phyloP scores from a whole-genome alignment of 2,888 invertebrate species.

The Myopa tessellatipennis region DNA sequence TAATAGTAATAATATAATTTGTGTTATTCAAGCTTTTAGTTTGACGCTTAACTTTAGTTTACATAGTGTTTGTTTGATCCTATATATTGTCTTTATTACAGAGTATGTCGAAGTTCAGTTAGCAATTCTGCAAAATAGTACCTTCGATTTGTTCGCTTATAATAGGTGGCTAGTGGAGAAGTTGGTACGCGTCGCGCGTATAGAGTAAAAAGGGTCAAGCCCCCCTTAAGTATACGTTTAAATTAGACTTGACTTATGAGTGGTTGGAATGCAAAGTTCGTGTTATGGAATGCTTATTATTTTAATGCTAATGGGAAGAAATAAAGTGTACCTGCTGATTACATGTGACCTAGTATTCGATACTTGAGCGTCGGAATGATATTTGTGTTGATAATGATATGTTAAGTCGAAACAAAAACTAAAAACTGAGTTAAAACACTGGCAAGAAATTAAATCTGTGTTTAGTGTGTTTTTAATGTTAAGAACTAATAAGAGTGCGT shows the following conservation, averaged over 20 bases:
- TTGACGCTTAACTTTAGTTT: not conserved
- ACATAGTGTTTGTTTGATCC: not conserved
- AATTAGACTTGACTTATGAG: not conserved
- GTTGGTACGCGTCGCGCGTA: no score
- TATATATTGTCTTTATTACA: not conserved
- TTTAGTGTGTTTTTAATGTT: no score
- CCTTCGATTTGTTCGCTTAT: not conserved
- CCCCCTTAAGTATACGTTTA: not conserved
- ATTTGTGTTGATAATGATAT: no score
- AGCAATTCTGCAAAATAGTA: not conserved
- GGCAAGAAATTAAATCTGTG: no score
- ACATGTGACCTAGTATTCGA: not conserved
- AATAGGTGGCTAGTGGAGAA: no score
- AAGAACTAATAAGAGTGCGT: no score
- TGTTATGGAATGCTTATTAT: not conserved
- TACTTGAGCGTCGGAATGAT: not conserved
- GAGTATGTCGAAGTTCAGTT: not conserved
- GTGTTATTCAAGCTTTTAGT: not conserved
- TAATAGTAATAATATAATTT: not conserved
- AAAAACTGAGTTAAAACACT: no score
- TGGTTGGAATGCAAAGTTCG: not conserved
- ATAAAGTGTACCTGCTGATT: not conserved
- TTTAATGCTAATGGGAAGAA: not conserved
- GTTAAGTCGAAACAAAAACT: no score
- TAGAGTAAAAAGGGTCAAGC: not conserved